phyloP scores from a whole-genome alignment of 2,888 invertebrate genomes.

The Mallateleia sp. region DNA sequence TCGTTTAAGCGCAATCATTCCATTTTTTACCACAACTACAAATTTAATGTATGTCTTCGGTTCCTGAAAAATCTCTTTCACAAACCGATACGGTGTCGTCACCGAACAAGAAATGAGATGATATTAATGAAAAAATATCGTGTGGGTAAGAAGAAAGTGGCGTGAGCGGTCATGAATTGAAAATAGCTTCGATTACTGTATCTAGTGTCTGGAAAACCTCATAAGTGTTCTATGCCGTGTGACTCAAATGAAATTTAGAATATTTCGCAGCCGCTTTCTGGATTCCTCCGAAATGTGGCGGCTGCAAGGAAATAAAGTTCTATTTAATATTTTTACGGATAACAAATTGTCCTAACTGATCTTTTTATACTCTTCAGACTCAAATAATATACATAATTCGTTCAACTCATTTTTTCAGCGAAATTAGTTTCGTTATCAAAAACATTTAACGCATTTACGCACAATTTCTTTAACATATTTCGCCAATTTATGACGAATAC shows the following conservation, averaged over 20 bases:
- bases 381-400: not conserved
- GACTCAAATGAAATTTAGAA: too few relatives aligned
- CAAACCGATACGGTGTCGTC: too few relatives aligned
- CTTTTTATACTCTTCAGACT: not conserved
- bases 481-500: too few relatives aligned
- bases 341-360: too few relatives aligned
- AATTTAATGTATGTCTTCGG: too few relatives aligned
- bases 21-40: too few relatives aligned
- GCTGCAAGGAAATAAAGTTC: too few relatives aligned
- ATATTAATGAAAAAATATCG: not conserved
- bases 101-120: conserved; percentile 3
- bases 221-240: not conserved
- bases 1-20: too few relatives aligned
- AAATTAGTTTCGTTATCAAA: conserved; percentile 77
- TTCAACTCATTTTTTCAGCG: conserved; percentile 56
- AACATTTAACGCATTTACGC: conserved; percentile 64
- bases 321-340: too few relatives aligned
- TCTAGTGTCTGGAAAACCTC: conserved; percentile 1
- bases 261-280: too few relatives aligned
- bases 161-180: not conserved
- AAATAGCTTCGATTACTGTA: not conserved
- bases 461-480: not conserved
- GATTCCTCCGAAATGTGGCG: too few relatives aligned
- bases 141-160: conserved; percentile 7
- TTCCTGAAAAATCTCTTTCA: too few relatives aligned